These are phyloP conservation scores for Plutella xylostella DNA, from an alignment of 2,888 invertebrate genomes.

Conservation along the genomic window DNA sequence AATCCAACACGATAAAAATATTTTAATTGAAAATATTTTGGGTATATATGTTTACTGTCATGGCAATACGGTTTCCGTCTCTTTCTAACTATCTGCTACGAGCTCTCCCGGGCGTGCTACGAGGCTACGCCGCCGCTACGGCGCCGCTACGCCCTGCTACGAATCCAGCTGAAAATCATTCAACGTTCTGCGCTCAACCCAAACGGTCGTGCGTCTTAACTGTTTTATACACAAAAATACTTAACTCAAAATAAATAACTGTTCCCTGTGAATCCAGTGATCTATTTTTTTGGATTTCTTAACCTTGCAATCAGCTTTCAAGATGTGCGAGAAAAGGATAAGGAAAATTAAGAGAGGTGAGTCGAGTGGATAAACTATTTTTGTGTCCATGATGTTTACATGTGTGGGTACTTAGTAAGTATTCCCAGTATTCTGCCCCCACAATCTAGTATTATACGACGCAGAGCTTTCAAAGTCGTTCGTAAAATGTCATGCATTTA, in stretches of 20 bases:
- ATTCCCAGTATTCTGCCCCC: too few relatives aligned
- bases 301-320: neutral
- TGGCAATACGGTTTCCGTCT: too few relatives aligned
- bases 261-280: neutral
- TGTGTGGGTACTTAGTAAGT: neutral
- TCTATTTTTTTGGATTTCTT: neutral
- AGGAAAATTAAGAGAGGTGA: conserved; percentile 10
- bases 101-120: neutral
- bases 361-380: neutral
- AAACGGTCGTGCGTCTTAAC: neutral
- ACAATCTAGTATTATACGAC: too few relatives aligned
- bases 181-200: neutral
- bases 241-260: neutral
- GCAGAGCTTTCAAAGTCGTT: too few relatives aligned
- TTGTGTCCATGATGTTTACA: neutral
- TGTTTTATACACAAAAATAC: neutral
- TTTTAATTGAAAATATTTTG: too few relatives aligned
- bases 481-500: too few relatives aligned
- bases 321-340: conserved; percentile 11
- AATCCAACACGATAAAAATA: too few relatives aligned
- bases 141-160: too few relatives aligned
- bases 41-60: too few relatives aligned
- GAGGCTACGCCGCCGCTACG: neutral
- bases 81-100: conserved; percentile 4
- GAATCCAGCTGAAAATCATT: neutral